Evolutionary conservation across 2,888 invertebrate genomes (phyloP), one percentile per base, ranked within the genome.

Genomic region (Salpingus planirostris): DNA sequence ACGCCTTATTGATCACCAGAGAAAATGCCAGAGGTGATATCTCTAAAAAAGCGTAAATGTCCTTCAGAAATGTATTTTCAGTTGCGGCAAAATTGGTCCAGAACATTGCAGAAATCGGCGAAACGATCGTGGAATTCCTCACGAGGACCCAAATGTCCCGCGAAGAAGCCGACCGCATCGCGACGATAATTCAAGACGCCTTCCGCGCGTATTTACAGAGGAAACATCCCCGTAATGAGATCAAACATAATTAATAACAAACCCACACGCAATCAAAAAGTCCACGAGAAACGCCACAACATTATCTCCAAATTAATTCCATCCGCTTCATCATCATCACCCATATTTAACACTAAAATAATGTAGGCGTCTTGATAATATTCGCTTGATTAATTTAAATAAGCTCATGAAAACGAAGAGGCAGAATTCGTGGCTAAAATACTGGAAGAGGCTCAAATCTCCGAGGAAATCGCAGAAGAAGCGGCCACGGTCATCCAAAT

Each of bases 1-100:
- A 78, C 40, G 72, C 74, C 1, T 55, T 84, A 47, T 59, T 82
- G 35, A 69, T 76, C 8, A 74, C 78, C 0, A 67, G 83, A 14
- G 80, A 82, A 48, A 71, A 76, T 49, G 63, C 64, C 6, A 44
- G 64, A 52, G 55, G 60, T 59, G 40, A 36, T 1, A 10, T 12
- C n/a, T 21, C 2, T 1, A 21, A 11, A 15, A 24, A 31, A 14
- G 11, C 26, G 27, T 21, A 29, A 21, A 3, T 12, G 27, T 22
- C 22, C 21, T 14, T 44, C 43, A 28, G n/a, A n/a, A n/a, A n/a
- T n/a, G n/a, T n/a, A n/a, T n/a, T n/a, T n/a, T n/a, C 27, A 57
- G 60, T 64, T 28, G 62, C 64, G 8, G 55, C 61, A 8, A 54
- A 52, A 44, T 37, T 64, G 27, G 59, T 65, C 0, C 56, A 62